These are phyloP conservation scores for Oceanodroma tethys DNA, from an alignment of 2,113 vertebrate species.

Conservation along the genomic window DNA sequence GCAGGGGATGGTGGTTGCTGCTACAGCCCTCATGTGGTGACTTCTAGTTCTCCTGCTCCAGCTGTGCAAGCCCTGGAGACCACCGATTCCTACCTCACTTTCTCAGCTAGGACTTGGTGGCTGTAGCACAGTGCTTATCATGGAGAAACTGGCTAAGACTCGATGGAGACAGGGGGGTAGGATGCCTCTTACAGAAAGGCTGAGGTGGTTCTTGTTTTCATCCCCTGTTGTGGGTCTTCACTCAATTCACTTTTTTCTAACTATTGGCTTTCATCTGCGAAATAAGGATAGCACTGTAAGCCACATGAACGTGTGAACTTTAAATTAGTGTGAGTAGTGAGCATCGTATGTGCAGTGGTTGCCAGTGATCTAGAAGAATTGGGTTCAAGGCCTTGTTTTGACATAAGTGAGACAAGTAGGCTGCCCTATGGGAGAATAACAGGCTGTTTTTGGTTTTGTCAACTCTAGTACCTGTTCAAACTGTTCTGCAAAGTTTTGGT, in stretches of 20 bases:
- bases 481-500: not conserved
- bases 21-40: not conserved
- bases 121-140: not conserved
- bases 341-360: not conserved
- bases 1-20: not conserved
- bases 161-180: fast-evolving
- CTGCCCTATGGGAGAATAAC: not conserved
- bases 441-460: not conserved
- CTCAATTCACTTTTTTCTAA: not conserved
- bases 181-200: not conserved
- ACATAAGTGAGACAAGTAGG: not conserved
- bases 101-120: not conserved
- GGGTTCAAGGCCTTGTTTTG: not conserved
- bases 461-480: not conserved
- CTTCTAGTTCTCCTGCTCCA: not conserved
- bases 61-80: not conserved
- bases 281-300: not conserved
- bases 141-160: not conserved
- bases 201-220: not conserved
- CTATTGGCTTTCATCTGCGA: not conserved
- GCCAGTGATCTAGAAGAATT: not conserved
- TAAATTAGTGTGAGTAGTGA: not conserved
- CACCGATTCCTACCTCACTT: fast-evolving
- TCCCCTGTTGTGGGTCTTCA: not conserved
- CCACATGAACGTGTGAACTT: not conserved